A percentile compares a stretch with the other conserved stretches of the same genome.
Conservation (phyloP, 2,113 vertebrate species). For the Rhynchomys soricoides region DNA sequence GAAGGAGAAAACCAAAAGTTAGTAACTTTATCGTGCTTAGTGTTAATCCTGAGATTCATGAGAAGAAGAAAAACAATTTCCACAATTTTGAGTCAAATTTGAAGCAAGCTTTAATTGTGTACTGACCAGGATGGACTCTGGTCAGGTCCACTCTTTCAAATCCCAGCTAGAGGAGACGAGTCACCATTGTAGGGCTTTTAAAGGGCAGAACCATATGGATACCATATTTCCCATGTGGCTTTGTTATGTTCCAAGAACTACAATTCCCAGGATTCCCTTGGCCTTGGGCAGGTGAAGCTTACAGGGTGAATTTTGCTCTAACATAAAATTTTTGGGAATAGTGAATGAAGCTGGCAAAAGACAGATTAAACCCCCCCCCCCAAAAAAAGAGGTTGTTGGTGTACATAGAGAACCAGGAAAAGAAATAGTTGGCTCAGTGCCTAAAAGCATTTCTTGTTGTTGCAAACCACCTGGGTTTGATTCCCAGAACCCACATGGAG, state of each 20-base stretch:
- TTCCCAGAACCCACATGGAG: too few species aligned
- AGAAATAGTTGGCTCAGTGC: neutral
- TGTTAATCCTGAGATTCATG: neutral
- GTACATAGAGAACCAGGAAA: neutral
- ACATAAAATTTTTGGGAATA: neutral
- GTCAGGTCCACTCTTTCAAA: neutral
- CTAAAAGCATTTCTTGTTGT: too few species aligned
- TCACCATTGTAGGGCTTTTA: fast-evolving
- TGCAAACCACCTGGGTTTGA: too few species aligned
- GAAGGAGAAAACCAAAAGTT: neutral
- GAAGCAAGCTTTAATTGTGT: neutral
- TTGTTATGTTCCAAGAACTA: neutral
- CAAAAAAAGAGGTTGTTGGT: neutral
- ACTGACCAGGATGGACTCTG: neutral
- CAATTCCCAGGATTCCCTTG: neutral
- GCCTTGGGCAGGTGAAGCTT: neutral
- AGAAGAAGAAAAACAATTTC: neutral
- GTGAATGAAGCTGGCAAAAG: neutral
- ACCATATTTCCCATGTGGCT: neutral
- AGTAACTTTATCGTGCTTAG: neutral
- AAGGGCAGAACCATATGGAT: neutral
- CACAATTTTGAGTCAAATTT: neutral
- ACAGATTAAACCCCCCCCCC: neutral
- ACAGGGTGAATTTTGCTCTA: neutral
- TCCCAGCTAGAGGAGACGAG: neutral